phyloP scores from a whole-genome alignment of 2,113 vertebrate genomes.

The Paramormyrops kingsleyae region DNA sequence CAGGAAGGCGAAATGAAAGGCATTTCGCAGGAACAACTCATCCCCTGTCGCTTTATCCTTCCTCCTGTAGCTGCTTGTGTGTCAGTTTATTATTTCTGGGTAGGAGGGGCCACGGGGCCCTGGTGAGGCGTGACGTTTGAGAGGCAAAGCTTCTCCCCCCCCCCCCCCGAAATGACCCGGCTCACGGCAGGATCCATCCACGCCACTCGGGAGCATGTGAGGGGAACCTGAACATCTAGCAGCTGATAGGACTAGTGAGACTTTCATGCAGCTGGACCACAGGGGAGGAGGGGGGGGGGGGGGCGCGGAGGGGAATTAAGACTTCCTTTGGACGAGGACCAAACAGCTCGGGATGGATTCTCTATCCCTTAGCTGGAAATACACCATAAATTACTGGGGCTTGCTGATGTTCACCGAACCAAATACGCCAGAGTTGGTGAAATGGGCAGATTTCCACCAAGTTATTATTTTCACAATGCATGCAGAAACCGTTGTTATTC shows the following conservation, averaged over 20 bases:
- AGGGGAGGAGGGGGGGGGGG: not conserved
- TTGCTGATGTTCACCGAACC: slow-evolving; percentile 73
- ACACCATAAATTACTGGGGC: slow-evolving; percentile 69
- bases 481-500: slow-evolving; percentile 52
- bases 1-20: slow-evolving; percentile 39
- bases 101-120: not conserved
- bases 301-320: not conserved
- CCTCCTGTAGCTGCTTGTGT: not conserved
- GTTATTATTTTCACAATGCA: slow-evolving; percentile 58
- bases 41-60: slow-evolving; percentile 34
- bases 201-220: slow-evolving; percentile 42
- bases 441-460: slow-evolving; percentile 59
- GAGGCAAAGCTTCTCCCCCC: not conserved
- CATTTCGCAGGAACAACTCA: slow-evolving; percentile 32
- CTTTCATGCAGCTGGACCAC: slow-evolving; percentile 37
- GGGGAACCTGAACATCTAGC: not conserved
- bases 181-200: slow-evolving; percentile 50
- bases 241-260: slow-evolving; percentile 28
- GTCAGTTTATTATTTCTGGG: not conserved
- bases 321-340: slow-evolving; percentile 55
- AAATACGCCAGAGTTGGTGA: slow-evolving; percentile 79
- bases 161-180: not conserved
- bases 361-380: slow-evolving; percentile 59
- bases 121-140: not conserved
- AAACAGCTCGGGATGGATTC: slow-evolving; percentile 57